phyloP scores from a whole-genome alignment of 2,113 vertebrate genomes.

The Apeltes quadracus region DNA sequence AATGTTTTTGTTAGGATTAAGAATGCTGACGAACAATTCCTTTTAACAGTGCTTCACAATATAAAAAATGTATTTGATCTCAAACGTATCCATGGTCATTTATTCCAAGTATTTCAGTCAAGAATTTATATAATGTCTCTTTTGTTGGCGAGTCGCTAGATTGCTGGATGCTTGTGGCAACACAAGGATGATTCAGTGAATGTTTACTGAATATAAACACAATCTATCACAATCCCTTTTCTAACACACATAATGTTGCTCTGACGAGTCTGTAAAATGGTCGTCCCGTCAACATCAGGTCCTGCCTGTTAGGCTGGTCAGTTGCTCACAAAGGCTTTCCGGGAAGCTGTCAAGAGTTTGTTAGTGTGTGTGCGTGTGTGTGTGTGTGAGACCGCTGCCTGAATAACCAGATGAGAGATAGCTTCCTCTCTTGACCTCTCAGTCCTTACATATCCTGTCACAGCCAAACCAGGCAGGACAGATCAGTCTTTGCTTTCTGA shows the following conservation, averaged over 20 bases:
- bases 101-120: not conserved
- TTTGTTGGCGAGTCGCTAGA: not conserved
- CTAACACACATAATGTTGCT: constrained; percentile 35
- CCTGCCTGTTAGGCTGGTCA: constrained; percentile 32
- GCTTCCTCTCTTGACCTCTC: constrained; percentile 46
- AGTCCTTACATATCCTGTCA: constrained; percentile 6
- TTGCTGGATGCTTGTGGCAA: not conserved
- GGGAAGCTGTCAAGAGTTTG: constrained; percentile 33
- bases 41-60: not conserved
- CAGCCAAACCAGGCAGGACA: constrained; percentile 15
- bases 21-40: not conserved
- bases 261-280: constrained; percentile 20
- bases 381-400: constrained; percentile 13
- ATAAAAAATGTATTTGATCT: not conserved
- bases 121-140: not conserved
- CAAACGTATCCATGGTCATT: not conserved
- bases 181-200: constrained; percentile 23
- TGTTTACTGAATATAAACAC: constrained; percentile 4
- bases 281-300: constrained; percentile 16
- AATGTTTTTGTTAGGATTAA: not conserved
- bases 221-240: constrained; percentile 40
- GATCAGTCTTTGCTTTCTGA: constrained; percentile 3
- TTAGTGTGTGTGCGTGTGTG: constrained; percentile 17
- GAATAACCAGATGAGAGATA: constrained; percentile 47
- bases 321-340: constrained; percentile 40